Conservation (phyloP, 2,113 vertebrate species). For the cattle (Bos taurus) region DNA sequence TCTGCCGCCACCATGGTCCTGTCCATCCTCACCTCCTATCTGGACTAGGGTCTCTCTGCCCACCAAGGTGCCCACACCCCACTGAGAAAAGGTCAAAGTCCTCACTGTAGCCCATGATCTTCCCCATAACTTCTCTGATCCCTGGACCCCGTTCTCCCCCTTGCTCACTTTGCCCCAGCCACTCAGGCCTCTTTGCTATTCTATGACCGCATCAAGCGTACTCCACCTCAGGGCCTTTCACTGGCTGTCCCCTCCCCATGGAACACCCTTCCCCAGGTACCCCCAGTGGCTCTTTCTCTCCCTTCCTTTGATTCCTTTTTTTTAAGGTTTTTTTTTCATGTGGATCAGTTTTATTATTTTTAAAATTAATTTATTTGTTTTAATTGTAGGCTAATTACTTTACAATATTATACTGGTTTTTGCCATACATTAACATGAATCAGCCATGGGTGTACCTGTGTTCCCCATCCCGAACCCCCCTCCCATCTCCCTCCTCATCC, state of each 20-base stretch:
- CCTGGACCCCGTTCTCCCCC: no score
- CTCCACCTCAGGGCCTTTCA: background rate
- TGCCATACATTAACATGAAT: background rate
- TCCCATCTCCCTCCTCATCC: background rate
- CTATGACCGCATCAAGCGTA: background rate
- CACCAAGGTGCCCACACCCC: background rate
- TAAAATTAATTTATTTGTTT: background rate
- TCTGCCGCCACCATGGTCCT: background rate
- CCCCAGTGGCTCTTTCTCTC: background rate
- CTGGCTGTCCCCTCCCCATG: background rate
- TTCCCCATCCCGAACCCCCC: background rate
- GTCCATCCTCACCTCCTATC: background rate
- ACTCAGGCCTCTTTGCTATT: background rate
- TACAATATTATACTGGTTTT: background rate
- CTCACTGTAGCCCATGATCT: background rate
- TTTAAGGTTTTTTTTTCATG: accelerated
- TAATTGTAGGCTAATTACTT: background rate
- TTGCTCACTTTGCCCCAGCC: background rate
- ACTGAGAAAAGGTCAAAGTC: background rate
- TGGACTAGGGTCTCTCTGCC: background rate
- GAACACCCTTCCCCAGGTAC: background rate
- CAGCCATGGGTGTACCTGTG: background rate
- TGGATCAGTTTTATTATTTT: background rate
- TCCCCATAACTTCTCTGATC: background rate
- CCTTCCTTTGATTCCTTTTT: background rate